Percentiles rank a stretch among this genome's conserved stretches.
phyloP scores from a whole-genome alignment of 2,888 invertebrate species.

The Dorcus parallelipipedus region DNA sequence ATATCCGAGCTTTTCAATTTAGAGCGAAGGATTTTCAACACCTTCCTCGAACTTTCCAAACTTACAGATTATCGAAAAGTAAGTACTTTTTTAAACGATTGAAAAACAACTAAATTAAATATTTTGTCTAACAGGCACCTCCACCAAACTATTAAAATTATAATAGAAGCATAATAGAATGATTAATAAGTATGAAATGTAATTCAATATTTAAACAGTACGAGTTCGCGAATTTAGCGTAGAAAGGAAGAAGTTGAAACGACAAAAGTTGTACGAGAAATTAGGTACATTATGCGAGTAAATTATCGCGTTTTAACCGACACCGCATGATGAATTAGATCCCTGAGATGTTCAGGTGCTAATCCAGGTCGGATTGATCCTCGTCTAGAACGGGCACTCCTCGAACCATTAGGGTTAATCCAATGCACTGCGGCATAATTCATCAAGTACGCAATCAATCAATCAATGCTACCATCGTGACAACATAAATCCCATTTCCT shows the following conservation, averaged over 20 bases:
- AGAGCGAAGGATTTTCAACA: too few relatives aligned
- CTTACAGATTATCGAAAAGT: too few relatives aligned
- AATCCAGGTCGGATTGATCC: conserved; percentile 27
- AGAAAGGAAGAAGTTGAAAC: background rate
- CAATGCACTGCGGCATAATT: conserved; percentile 46
- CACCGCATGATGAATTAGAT: conserved; percentile 24
- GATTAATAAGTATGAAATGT: background rate
- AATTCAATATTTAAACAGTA: background rate
- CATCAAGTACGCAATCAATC: conserved; percentile 48
- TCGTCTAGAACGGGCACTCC: conserved; percentile 36
- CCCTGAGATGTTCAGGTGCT: conserved; percentile 29
- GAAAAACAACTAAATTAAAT: too few relatives aligned
- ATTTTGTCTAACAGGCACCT: too few relatives aligned
- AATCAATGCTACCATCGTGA: conserved; percentile 47
- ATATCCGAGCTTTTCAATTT: too few relatives aligned
- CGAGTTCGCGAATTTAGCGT: background rate
- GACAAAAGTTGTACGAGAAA: background rate
- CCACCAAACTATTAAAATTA: too few relatives aligned
- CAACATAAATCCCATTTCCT: conserved; percentile 48
- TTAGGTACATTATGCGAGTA: conserved; percentile 4
- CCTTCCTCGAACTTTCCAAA: too few relatives aligned
- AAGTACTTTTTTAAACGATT: too few relatives aligned
- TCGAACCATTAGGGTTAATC: conserved; percentile 43
- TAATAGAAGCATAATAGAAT: background rate
- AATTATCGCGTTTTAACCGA: conserved; percentile 17